Evolutionary conservation across 2,888 invertebrate genomes (phyloP).

Genomic region (Steromphala cineraria): DNA sequence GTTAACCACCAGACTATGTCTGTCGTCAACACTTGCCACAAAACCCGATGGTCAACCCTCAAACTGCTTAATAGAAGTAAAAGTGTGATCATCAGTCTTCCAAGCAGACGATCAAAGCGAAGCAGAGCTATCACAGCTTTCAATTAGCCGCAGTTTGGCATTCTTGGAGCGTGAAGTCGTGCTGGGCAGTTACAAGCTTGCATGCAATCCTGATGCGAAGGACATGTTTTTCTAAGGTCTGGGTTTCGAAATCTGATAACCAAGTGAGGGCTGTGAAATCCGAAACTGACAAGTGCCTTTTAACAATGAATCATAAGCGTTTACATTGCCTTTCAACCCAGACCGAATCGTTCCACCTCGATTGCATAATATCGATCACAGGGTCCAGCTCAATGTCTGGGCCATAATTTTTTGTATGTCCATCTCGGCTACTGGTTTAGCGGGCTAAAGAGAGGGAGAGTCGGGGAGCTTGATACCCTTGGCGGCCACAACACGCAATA

Average conservation of each 20-base stretch:
- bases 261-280: neutral
- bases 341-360: neutral
- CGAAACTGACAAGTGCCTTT: neutral
- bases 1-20: too few species aligned
- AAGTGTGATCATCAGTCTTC: neutral
- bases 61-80: neutral
- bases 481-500: neutral
- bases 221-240: too few species aligned
- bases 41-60: neutral
- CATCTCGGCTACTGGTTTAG: neutral
- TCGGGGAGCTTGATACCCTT: neutral
- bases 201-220: neutral
- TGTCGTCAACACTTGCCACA: neutral
- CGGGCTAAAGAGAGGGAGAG: neutral
- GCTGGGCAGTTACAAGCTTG: neutral
- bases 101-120: neutral
- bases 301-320: neutral
- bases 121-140: neutral
- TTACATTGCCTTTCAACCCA: neutral
- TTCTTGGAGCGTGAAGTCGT: neutral
- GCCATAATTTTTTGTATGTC: neutral
- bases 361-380: neutral
- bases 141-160: neutral
- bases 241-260: too few species aligned
- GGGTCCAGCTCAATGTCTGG: neutral